These are phyloP conservation scores for Labroides dimidiatus DNA, from an alignment of 2,797 vertebrate species.

Conservation along the genomic window DNA sequence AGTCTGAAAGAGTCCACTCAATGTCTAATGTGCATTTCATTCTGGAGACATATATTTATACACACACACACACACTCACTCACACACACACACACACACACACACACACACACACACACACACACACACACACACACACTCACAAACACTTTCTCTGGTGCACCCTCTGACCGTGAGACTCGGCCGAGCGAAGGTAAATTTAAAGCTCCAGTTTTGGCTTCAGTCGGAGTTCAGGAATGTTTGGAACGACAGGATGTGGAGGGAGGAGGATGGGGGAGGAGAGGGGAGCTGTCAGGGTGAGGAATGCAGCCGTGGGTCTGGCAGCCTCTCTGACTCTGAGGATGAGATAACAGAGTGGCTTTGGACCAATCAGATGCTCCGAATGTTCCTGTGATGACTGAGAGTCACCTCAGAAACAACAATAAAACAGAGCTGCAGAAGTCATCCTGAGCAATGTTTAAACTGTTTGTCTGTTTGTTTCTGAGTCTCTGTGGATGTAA, in stretches of 20 bases:
- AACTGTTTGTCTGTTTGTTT: slow-evolving; percentile 10
- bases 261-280: background rate
- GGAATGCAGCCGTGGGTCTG: slow-evolving; percentile 45
- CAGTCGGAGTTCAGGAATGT: slow-evolving; percentile 58
- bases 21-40: too few species aligned
- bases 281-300: background rate
- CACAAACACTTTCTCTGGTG: background rate
- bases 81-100: slow-evolving; percentile 6
- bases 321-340: slow-evolving; percentile 22
- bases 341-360: slow-evolving; percentile 40
- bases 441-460: too few species aligned
- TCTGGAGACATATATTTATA: too few species aligned
- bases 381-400: too few species aligned
- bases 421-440: too few species aligned
- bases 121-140: slow-evolving; percentile 9
- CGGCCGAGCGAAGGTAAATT: slow-evolving; percentile 45
- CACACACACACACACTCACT: too few species aligned
- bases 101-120: slow-evolving; percentile 6
- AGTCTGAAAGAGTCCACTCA: background rate
- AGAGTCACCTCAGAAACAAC: background rate
- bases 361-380: slow-evolving; percentile 22
- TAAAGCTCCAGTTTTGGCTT: slow-evolving; percentile 31
- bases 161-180: background rate
- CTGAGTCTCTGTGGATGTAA: slow-evolving; percentile 6
- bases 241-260: slow-evolving; percentile 57